A percentile compares a stretch with the other conserved stretches of the same genome.
phyloP scores from a whole-genome alignment of 2,888 invertebrate genomes.

The Apamea sordens region DNA sequence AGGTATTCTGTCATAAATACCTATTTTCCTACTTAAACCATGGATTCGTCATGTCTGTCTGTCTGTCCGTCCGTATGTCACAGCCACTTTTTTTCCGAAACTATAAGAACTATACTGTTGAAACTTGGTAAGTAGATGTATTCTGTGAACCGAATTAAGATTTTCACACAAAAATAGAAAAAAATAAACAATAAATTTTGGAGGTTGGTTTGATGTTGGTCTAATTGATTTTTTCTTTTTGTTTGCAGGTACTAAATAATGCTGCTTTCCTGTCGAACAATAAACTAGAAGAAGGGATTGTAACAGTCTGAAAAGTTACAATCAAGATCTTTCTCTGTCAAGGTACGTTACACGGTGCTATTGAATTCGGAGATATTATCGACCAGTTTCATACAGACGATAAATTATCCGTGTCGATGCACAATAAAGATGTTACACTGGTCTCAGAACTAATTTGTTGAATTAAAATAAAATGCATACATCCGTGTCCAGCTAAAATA shows the following conservation, averaged over 20 bases:
- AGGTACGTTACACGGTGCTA: neutral
- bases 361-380: neutral
- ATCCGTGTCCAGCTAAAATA: neutral
- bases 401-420: neutral
- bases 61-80: too few species aligned
- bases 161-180: too few species aligned
- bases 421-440: neutral
- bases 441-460: neutral
- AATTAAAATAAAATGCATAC: neutral
- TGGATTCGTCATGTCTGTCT: too few species aligned
- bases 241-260: slow-evolving; percentile 2
- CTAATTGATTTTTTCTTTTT: neutral
- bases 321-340: neutral
- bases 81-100: too few species aligned
- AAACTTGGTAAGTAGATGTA: too few species aligned
- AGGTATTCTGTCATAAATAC: too few species aligned
- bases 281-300: neutral
- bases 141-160: too few species aligned
- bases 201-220: too few species aligned
- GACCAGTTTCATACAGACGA: neutral
- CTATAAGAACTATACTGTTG: too few species aligned
- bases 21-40: too few species aligned
- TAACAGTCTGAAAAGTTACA: neutral
- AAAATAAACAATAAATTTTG: too few species aligned
- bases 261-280: neutral